Evolutionary conservation across 2,888 invertebrate species (phyloP).

Genomic region (Lycia hirtaria): DNA sequence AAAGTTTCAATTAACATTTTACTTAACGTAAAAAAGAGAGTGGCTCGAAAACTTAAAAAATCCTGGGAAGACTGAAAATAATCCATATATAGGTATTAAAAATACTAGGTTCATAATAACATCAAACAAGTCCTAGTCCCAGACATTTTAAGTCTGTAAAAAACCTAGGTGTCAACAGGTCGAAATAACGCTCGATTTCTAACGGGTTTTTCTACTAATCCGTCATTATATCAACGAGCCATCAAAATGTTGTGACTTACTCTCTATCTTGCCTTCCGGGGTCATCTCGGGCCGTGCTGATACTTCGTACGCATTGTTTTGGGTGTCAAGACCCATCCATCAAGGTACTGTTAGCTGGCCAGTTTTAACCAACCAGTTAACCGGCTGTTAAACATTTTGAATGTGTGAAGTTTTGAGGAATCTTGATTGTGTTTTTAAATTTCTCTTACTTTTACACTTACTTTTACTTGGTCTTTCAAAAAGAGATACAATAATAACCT

Average conservation of each 20-base stretch:
- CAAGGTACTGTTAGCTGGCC: conserved; percentile 55
- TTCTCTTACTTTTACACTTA: too few relatives aligned
- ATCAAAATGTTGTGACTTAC: conserved; percentile 72
- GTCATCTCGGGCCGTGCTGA: conserved; percentile 61
- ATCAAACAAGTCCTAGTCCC: too few relatives aligned
- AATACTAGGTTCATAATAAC: too few relatives aligned
- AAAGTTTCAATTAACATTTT: too few relatives aligned
- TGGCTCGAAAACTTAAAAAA: too few relatives aligned
- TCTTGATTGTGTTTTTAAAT: too few relatives aligned
- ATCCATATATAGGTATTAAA: too few relatives aligned
- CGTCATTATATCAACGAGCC: conserved; percentile 60
- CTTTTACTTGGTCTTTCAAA: too few relatives aligned
- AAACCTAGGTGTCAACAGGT: conserved; percentile 62
- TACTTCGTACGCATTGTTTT: conserved; percentile 71
- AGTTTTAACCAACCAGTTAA: conserved; percentile 1
- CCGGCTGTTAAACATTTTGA: background rate
- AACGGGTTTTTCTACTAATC: conserved; percentile 51
- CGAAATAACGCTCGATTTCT: conserved; percentile 45
- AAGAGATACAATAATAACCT: too few relatives aligned
- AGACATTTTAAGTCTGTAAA: background rate
- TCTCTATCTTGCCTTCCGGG: conserved; percentile 55
- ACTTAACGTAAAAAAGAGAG: too few relatives aligned
- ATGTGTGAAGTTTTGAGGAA: background rate
- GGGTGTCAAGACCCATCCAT: conserved; percentile 74
- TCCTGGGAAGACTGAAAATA: too few relatives aligned